phyloP scores from a whole-genome alignment of 2,888 invertebrate species.

The Automeris io region DNA sequence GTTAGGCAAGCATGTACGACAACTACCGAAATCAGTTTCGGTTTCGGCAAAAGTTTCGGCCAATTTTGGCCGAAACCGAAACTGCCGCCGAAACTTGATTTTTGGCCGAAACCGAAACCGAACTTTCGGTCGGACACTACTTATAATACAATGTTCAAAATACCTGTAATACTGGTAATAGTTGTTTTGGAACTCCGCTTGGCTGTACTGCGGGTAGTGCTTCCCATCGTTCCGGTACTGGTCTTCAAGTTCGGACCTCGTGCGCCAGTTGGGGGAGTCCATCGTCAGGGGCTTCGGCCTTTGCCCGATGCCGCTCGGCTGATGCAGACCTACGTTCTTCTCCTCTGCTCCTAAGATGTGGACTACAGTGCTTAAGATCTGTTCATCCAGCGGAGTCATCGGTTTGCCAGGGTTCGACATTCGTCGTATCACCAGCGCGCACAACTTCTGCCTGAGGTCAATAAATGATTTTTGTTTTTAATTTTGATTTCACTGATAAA shows the following conservation, averaged over 20 bases:
- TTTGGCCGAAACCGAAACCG: too few species aligned
- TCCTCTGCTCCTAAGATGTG: slow-evolving; percentile 84
- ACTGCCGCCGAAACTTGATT: too few species aligned
- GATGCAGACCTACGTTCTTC: slow-evolving; percentile 80
- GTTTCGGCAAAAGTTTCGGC: too few species aligned
- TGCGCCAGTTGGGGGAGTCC: slow-evolving; percentile 70
- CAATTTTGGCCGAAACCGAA: too few species aligned
- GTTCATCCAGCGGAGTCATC: slow-evolving; percentile 79
- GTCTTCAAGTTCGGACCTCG: slow-evolving; percentile 39
- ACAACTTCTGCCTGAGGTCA: slow-evolving; percentile 85
- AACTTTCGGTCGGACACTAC: too few species aligned
- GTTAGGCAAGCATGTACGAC: too few species aligned
- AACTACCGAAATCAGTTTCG: too few species aligned
- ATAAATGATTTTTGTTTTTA: too few species aligned
- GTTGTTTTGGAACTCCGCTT: slow-evolving; percentile 34
- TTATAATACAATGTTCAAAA: too few species aligned
- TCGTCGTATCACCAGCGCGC: slow-evolving; percentile 80
- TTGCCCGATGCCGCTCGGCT: slow-evolving; percentile 86
- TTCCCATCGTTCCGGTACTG: slow-evolving; percentile 39
- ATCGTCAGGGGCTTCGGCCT: slow-evolving; percentile 82
- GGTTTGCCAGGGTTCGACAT: slow-evolving; percentile 78
- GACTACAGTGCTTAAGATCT: slow-evolving; percentile 80
- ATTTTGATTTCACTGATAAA: too few species aligned
- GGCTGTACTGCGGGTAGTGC: slow-evolving; percentile 36
- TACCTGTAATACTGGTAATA: slow-evolving; percentile 44